Evolutionary conservation across 2,797 vertebrate species (phyloP).

Genomic region (Notamacropus eugenii): DNA sequence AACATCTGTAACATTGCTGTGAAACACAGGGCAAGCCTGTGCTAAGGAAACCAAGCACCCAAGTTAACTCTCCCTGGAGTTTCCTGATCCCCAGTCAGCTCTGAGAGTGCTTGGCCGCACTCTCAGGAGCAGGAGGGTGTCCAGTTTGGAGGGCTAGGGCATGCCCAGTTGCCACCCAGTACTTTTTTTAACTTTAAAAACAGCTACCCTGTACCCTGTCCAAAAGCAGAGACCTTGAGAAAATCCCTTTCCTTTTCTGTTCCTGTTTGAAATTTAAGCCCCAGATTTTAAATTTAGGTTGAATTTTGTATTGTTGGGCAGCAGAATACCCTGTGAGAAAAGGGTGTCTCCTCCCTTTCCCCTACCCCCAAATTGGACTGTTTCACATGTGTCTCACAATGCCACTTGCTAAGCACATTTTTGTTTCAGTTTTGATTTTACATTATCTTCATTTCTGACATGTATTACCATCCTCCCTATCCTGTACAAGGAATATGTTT

Average conservation of each 20-base stretch:
- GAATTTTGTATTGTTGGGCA: background rate
- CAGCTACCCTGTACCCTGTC: background rate
- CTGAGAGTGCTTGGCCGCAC: background rate
- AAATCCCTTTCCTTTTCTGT: background rate
- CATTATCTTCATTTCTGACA: background rate
- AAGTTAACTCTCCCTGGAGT: background rate
- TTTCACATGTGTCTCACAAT: background rate
- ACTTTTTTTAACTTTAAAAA: background rate
- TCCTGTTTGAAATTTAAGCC: background rate
- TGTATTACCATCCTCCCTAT: background rate
- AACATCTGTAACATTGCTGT: background rate
- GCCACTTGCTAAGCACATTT: background rate
- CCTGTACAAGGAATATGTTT: background rate
- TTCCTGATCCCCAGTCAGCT: background rate
- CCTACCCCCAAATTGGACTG: background rate
- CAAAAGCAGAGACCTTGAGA: background rate
- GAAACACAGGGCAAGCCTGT: background rate
- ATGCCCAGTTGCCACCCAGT: background rate
- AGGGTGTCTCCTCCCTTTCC: background rate
- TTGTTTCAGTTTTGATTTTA: background rate
- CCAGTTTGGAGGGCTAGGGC: background rate
- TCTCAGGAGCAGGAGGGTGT: background rate
- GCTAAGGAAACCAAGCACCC: background rate
- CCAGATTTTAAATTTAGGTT: background rate
- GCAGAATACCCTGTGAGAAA: background rate